Conservation (phyloP, 2,113 vertebrate genomes). For the Picathartes gymnocephalus region DNA sequence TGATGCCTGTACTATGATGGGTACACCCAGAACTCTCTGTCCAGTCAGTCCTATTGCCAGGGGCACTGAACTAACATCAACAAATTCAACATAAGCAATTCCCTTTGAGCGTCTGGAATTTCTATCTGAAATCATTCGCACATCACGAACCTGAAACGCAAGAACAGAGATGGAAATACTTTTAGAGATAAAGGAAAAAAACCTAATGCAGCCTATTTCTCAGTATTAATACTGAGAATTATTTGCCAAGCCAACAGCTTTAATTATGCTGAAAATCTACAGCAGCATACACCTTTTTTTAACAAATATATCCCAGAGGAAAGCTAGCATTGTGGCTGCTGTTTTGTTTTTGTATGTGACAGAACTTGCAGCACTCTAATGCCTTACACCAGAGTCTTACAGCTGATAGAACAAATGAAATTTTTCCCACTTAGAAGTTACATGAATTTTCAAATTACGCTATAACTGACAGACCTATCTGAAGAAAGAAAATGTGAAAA, state of each 20-base stretch:
- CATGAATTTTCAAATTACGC: background rate
- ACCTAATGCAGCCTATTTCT: background rate
- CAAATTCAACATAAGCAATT: conserved; percentile 96
- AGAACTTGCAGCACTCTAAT: background rate
- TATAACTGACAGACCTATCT: background rate
- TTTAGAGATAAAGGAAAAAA: background rate
- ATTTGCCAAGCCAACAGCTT: background rate
- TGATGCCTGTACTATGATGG: conserved; percentile 96
- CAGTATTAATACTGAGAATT: background rate
- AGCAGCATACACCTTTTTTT: background rate
- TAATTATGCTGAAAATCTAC: background rate
- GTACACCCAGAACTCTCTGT: conserved; percentile 92
- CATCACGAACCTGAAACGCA: conserved; percentile 86
- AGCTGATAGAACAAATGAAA: background rate
- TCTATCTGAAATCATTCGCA: conserved; percentile 96
- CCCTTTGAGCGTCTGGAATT: conserved; percentile 97
- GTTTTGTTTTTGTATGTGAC: background rate
- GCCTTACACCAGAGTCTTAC: background rate
- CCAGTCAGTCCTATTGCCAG: conserved; percentile 95
- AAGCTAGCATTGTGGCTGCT: background rate
- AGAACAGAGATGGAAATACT: background rate
- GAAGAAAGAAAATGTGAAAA: background rate
- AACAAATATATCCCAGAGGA: background rate
- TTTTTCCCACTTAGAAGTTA: background rate
- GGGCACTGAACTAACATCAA: conserved; percentile 93